Percentiles rank a stretch among this genome's conserved stretches.
Conservation (phyloP, 2,888 invertebrate genomes). For the Philonicus albiceps region DNA sequence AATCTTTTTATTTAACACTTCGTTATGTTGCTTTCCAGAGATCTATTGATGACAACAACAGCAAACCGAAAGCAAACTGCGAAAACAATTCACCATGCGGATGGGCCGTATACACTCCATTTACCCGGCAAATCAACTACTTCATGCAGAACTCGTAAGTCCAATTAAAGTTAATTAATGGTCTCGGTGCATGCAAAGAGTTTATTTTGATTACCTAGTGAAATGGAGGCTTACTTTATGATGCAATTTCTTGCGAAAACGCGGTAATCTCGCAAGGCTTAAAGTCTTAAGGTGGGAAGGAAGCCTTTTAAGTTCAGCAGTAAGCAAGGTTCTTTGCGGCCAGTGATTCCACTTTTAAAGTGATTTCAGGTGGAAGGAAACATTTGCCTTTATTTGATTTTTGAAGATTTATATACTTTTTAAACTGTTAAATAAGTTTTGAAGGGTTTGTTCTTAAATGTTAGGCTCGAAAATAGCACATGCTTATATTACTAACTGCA, state of each 20-base stretch:
- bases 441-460: background rate
- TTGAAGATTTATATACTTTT: background rate
- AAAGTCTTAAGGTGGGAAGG: background rate
- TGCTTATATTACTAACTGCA: background rate
- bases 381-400: background rate
- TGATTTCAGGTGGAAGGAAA: background rate
- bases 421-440: background rate
- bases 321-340: background rate
- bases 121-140: slow-evolving; percentile 64
- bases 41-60: slow-evolving; percentile 30
- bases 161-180: background rate
- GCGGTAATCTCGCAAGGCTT: background rate
- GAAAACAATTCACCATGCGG: slow-evolving; percentile 65
- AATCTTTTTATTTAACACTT: background rate
- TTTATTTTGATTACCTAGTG: background rate
- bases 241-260: background rate
- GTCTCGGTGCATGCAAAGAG: background rate
- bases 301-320: background rate
- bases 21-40: slow-evolving; percentile 2
- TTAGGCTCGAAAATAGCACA: background rate
- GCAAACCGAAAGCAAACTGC: slow-evolving; percentile 21
- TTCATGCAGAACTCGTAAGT: slow-evolving; percentile 71
- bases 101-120: slow-evolving; percentile 69
- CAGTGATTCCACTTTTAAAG: background rate
- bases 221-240: background rate